A percentile compares a stretch with the other conserved stretches of the same genome.
phyloP scores from a whole-genome alignment of 2,113 vertebrate genomes.

The Psittacara wagleri region DNA sequence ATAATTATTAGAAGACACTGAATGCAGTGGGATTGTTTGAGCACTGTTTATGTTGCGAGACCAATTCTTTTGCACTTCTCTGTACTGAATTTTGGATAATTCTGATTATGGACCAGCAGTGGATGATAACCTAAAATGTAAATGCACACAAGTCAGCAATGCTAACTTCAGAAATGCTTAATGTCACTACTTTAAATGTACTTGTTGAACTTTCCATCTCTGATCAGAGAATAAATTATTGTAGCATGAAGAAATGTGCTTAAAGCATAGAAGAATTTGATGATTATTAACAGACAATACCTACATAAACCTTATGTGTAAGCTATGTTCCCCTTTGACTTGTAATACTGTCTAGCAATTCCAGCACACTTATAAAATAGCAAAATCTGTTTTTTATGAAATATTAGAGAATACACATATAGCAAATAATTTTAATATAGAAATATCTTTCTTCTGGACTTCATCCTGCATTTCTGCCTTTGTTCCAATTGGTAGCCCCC shows the following conservation, averaged over 20 bases:
- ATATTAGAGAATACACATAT: background rate
- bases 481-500: background rate
- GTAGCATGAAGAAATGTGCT: rapidly evolving
- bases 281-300: background rate
- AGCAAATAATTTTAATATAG: background rate
- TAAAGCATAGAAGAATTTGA: background rate
- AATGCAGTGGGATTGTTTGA: background rate
- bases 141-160: background rate
- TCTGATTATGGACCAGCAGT: background rate
- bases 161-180: background rate
- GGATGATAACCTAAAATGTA: background rate
- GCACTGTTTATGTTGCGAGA: background rate
- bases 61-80: background rate
- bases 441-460: background rate
- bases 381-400: background rate
- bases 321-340: background rate
- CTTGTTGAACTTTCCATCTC: background rate
- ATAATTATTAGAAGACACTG: background rate
- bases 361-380: background rate
- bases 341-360: background rate
- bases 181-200: background rate
- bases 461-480: background rate
- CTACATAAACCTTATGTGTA: background rate
- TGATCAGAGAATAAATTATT: background rate
- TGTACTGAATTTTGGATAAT: background rate